Conservation (phyloP, 2,888 invertebrate genomes). For the Lasioglossum oenotherae region DNA sequence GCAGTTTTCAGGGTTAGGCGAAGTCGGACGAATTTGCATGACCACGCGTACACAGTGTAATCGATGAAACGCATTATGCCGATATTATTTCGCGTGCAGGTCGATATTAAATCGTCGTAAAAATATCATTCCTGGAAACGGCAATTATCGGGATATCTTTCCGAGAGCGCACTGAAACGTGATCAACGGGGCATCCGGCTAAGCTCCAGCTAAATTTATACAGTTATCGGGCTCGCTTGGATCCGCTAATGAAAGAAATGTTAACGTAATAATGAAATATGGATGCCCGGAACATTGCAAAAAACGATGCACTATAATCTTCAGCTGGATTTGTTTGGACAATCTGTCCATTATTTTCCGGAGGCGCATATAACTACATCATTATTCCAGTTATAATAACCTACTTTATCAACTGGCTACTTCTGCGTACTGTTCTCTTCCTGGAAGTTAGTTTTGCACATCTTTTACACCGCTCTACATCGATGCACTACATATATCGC, state of each 20-base stretch:
- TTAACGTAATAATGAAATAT: constrained; percentile 8
- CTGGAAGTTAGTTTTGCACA: neutral
- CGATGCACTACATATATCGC: neutral
- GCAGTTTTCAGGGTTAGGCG: neutral
- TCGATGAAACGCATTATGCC: neutral
- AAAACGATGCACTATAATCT: neutral
- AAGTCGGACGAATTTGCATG: neutral
- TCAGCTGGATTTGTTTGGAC: neutral
- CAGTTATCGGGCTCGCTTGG: neutral
- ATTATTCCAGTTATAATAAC: neutral
- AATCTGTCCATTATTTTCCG: neutral
- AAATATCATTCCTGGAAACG: constrained; percentile 5
- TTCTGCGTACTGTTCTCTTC: neutral
- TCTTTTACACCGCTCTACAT: neutral
- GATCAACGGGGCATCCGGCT: neutral
- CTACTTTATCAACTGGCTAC: neutral
- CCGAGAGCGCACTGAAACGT: neutral
- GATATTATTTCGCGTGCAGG: neutral
- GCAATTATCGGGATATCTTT: neutral
- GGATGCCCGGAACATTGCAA: neutral
- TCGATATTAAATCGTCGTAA: neutral
- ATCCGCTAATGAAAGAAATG: constrained; percentile 10
- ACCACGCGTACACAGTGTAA: neutral
- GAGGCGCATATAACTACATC: neutral
- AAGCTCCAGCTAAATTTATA: neutral